Evolutionary conservation across 2,113 vertebrate species (phyloP), one percentile per base, ranked within the genome.

Genomic region (Thymallus thymallus): DNA sequence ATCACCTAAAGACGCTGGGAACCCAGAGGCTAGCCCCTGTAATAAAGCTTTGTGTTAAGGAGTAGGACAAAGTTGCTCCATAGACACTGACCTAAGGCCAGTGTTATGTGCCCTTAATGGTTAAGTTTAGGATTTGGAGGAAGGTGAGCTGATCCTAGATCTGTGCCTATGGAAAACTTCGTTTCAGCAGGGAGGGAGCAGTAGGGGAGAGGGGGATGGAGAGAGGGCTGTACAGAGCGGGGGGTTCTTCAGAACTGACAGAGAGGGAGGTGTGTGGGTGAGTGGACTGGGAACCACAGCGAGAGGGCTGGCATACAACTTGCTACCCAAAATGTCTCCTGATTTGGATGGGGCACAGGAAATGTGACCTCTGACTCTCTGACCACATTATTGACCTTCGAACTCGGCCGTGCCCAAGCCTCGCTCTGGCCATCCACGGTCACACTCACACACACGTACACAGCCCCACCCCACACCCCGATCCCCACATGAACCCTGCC

Each of bases 171-270:
- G 79, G 84, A 82, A 71, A 68, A 78, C 79, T 26, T 29, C 0
- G 4, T 76, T 84, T 69, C 74, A 77, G 75, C 82, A 73, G 68
- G 84, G 74, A 81, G 76, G 76, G 75, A 74, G 82, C 79, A 45
- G 77, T 23, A 69, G 72, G 75, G 82, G 77, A 74, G 79, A 79
- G 75, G 76, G 81, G 72, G 80, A 86, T 41, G 82, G 84, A 84
- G 76, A 83, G 30, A 66, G n/a, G 85, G 85, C 85, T 78, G 87
- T 79, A 75, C 84, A 89, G 88, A 91, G 88, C 87, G 64, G 48
- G 48, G 48, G 16, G 48, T 51, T 51, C 48, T 51, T 90, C 85
- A 85, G 84, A 76, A 80, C 80, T 83, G 76, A 83, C 70, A 82
- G 84, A 62, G 41, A 77, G 70, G 48, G 83, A 83, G 64, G 35